Conservation (phyloP, 2,797 vertebrate species). For the Falco rusticolus region DNA sequence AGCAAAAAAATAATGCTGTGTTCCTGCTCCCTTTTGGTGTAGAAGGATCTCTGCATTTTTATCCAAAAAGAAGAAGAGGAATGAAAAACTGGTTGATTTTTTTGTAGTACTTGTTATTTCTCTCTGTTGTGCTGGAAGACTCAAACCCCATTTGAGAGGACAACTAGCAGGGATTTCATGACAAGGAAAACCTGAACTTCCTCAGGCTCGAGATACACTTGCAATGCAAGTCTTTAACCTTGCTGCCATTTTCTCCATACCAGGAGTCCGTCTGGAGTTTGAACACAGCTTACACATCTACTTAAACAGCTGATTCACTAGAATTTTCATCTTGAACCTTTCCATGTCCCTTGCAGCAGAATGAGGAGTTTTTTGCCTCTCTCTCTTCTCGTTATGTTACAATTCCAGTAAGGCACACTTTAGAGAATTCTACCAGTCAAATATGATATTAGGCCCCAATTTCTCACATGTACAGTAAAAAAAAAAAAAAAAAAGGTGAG, state of each 20-base stretch:
- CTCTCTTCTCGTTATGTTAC: background rate
- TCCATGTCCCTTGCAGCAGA: background rate
- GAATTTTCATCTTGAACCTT: background rate
- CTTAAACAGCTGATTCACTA: background rate
- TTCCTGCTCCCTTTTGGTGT: background rate
- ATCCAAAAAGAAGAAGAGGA: background rate
- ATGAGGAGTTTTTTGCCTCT: background rate
- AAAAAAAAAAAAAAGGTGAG: no score
- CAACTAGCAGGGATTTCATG: background rate
- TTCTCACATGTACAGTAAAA: background rate
- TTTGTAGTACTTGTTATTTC: background rate
- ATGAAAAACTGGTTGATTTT: background rate
- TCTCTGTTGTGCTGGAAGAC: background rate
- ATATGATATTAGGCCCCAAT: background rate
- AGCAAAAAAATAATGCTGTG: background rate
- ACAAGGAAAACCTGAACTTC: background rate
- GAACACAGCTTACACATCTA: background rate
- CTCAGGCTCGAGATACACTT: background rate
- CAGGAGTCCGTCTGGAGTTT: background rate
- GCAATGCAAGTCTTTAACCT: background rate
- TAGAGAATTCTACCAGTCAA: background rate
- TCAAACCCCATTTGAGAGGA: background rate
- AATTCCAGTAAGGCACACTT: background rate
- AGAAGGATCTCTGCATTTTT: constrained; percentile 2
- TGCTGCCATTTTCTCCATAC: background rate